phyloP scores from a whole-genome alignment of 2,113 vertebrate species.

The Corynorhinus townsendii region DNA sequence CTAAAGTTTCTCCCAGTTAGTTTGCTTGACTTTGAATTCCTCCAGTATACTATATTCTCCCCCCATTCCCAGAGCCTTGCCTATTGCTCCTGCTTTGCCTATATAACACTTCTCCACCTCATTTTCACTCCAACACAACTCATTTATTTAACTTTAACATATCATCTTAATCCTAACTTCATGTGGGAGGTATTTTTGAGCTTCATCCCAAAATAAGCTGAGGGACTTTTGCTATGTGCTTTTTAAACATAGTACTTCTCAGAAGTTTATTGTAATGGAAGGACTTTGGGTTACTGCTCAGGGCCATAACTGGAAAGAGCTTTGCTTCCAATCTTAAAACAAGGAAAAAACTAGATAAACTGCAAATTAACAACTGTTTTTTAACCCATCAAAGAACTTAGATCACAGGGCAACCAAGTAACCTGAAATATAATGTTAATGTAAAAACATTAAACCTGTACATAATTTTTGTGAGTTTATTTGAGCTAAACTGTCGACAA shows the following conservation, averaged over 20 bases:
- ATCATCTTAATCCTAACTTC: background rate
- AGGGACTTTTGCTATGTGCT: background rate
- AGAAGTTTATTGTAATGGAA: background rate
- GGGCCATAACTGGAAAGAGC: background rate
- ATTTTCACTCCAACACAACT: background rate
- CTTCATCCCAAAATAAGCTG: background rate
- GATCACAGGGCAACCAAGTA: background rate
- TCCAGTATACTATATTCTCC: background rate
- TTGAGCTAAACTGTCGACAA: too few relatives aligned
- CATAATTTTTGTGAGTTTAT: too few relatives aligned
- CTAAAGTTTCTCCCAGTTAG: background rate
- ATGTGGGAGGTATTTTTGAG: background rate
- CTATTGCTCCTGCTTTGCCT: background rate
- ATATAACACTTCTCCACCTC: background rate
- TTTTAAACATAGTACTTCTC: background rate
- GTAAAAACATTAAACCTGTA: too few relatives aligned
- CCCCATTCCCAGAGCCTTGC: background rate
- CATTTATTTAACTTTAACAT: background rate
- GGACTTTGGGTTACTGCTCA: background rate
- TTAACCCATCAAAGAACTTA: background rate
- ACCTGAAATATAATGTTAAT: background rate
- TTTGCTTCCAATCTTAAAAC: background rate
- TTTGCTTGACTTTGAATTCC: background rate
- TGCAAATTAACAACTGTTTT: background rate
- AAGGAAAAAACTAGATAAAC: background rate